Percentiles rank a stretch among this genome's conserved stretches.
These are phyloP conservation scores for Gymnobelideus leadbeateri DNA, from an alignment of 2,113 vertebrate species.

Conservation along the genomic window DNA sequence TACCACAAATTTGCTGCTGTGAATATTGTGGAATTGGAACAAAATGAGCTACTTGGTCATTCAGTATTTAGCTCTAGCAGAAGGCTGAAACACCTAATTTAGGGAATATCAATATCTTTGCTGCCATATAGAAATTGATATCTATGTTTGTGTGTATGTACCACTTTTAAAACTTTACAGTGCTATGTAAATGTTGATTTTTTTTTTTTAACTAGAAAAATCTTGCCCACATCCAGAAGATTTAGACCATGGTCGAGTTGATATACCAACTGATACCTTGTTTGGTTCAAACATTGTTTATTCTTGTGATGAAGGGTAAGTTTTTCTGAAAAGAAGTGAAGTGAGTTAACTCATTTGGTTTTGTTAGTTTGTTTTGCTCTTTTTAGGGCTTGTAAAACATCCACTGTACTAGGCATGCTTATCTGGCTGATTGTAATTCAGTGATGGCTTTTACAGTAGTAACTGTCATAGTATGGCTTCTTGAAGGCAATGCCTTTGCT, in stretches of 20 bases:
- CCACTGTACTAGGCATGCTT: not conserved
- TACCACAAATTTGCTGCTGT: not conserved
- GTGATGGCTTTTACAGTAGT: not conserved
- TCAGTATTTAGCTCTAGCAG: not conserved
- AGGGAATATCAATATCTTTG: not conserved
- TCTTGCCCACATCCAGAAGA: not conserved
- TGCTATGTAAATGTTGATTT: slow-evolving; percentile 3
- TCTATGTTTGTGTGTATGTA: not conserved
- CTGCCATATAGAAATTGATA: not conserved
- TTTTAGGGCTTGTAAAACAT: not conserved
- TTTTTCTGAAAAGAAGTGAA: slow-evolving; percentile 56
- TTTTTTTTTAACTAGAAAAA: slow-evolving; percentile 49
- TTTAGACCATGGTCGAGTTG: accelerated
- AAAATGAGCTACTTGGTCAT: not conserved
- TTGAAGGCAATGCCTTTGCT: not conserved
- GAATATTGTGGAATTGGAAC: not conserved
- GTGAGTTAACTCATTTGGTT: slow-evolving; percentile 7
- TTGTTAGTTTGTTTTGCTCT: slow-evolving; percentile 33
- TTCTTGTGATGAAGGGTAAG: slow-evolving; percentile 81
- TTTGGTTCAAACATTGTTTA: slow-evolving; percentile 69
- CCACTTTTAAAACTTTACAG: not conserved
- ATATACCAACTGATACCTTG: accelerated
- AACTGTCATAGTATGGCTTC: not conserved
- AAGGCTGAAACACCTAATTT: not conserved
- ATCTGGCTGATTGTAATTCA: not conserved